Conservation (phyloP, 2,888 invertebrate genomes). For the Trissolcus brochymenae region DNA sequence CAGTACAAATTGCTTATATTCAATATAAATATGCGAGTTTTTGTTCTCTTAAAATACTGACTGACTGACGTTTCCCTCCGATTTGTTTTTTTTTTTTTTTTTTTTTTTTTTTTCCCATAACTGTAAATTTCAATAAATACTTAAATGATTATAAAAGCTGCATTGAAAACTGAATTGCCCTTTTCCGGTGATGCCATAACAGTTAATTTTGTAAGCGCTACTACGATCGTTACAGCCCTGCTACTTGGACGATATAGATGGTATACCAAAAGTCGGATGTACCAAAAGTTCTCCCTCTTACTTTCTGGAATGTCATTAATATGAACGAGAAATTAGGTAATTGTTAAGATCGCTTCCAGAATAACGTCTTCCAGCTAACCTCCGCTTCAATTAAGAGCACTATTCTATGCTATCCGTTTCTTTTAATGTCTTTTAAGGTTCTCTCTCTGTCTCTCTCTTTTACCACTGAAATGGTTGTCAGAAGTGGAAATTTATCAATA, state of each 20-base stretch:
- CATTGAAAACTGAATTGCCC: no score
- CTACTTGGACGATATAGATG: slow-evolving; percentile 3
- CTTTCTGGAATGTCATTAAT: not conserved
- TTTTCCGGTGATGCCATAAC: slow-evolving; percentile 5
- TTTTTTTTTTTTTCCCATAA: no score
- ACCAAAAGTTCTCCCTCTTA: slow-evolving; percentile 3
- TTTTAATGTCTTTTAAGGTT: slow-evolving; percentile 22
- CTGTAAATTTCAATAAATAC: no score
- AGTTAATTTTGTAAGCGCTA: slow-evolving; percentile 13
- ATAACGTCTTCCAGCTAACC: slow-evolving; percentile 4
- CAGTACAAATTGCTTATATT: no score
- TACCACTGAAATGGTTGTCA: slow-evolving; percentile 4
- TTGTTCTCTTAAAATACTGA: no score
- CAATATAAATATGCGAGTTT: no score
- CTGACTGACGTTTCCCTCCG: no score
- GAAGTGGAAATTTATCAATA: slow-evolving; percentile 34
- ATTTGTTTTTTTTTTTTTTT: no score
- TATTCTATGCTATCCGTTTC: slow-evolving; percentile 27
- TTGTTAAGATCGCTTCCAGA: slow-evolving; percentile 21
- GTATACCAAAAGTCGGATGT: not conserved
- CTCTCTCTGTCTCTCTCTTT: not conserved
- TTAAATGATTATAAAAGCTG: no score
- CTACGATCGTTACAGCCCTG: slow-evolving; percentile 7
- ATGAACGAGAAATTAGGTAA: slow-evolving; percentile 20
- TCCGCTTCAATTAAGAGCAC: slow-evolving; percentile 28